These are phyloP conservation scores for Graptemys geographica DNA, from an alignment of 2,797 vertebrate species.

Conservation along the genomic window DNA sequence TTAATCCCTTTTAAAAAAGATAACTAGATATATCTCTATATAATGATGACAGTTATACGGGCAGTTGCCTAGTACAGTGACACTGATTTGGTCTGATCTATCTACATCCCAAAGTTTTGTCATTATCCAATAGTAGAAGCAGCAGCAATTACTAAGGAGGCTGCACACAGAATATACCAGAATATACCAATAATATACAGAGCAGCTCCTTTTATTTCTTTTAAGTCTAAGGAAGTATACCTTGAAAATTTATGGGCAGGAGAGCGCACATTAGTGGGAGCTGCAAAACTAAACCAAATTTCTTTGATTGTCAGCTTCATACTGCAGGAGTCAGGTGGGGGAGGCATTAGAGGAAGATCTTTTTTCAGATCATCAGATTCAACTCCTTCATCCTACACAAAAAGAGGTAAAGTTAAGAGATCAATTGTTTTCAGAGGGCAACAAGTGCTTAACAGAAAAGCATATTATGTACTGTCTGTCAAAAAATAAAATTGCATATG, in stretches of 20 bases:
- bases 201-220: background rate
- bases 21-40: background rate
- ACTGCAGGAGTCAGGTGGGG: constrained; percentile 98
- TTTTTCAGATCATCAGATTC: constrained; percentile 99
- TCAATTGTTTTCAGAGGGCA: background rate
- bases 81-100: background rate
- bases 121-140: background rate
- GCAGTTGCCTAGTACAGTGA: background rate
- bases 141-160: background rate
- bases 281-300: constrained; percentile 99
- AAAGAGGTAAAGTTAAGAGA: background rate
- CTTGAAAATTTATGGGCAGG: constrained; percentile 91
- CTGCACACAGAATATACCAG: background rate
- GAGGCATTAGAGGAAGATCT: constrained; percentile 95
- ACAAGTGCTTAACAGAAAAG: background rate
- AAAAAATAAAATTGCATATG: background rate
- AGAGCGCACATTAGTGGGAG: constrained; percentile 95
- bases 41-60: background rate
- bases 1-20: background rate
- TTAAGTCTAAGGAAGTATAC: constrained; percentile 73
- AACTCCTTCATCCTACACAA: constrained; percentile 94
- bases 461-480: fast-evolving
- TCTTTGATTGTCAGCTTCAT: constrained; percentile 98
- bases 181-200: background rate
- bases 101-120: background rate